Conservation (phyloP, 2,113 vertebrate species). For the Clarias gariepinus region DNA sequence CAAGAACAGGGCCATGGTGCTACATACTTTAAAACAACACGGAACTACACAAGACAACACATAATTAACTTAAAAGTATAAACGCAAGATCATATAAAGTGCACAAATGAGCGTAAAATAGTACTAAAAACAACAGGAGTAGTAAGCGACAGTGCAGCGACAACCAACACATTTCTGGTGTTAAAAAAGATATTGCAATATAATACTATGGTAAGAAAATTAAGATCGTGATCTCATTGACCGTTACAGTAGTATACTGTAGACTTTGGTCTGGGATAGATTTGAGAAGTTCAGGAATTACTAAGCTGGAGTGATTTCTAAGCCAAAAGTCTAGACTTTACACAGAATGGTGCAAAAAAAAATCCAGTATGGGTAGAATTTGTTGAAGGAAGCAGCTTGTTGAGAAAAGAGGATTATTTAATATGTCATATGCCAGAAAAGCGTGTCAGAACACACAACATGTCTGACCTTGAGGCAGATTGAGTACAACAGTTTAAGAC, state of each 20-base stretch:
- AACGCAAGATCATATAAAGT: no score
- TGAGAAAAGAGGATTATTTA: not conserved
- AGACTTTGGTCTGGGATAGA: no score
- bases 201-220: not conserved
- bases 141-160: no score
- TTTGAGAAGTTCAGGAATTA: not conserved
- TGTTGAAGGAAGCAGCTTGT: not conserved
- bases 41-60: no score
- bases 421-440: not conserved
- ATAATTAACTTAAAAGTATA: no score
- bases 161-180: no score
- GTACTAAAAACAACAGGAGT: no score
- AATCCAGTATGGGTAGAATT: not conserved
- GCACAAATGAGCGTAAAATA: no score
- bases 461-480: not conserved
- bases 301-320: not conserved
- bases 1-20: not conserved
- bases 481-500: not conserved
- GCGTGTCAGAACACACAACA: not conserved
- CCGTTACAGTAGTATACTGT: no score
- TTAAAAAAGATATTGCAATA: no score
- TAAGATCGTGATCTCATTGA: not conserved
- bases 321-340: no score
- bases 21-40: no score
- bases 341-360: not conserved